Conservation (phyloP, 2,797 vertebrate genomes). For the Capromys pilorides region DNA sequence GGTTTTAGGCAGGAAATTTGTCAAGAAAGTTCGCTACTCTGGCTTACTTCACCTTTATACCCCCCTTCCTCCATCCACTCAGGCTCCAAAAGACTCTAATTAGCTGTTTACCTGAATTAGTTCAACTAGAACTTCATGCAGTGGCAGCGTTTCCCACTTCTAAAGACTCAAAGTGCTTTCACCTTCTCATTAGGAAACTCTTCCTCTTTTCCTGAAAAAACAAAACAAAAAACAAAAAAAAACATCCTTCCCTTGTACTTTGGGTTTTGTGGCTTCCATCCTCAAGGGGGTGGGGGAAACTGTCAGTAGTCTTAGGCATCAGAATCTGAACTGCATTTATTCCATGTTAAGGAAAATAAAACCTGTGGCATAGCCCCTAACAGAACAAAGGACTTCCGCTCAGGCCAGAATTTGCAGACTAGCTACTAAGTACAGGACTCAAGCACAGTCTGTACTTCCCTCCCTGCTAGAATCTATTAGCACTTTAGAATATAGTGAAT, state of each 20-base stretch:
- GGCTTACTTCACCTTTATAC: constrained; percentile 59
- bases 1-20: constrained; percentile 62
- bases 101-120: constrained; percentile 68
- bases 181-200: not conserved
- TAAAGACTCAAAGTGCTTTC: not conserved
- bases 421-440: not conserved
- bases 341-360: constrained; percentile 47
- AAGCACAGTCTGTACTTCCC: not conserved
- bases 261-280: not conserved
- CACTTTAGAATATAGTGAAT: not conserved
- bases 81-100: constrained; percentile 63
- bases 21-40: constrained; percentile 68
- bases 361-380: not conserved
- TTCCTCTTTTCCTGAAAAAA: constrained; percentile 50
- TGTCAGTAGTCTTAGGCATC: not conserved
- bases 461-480: not conserved
- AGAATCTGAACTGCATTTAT: constrained; percentile 40
- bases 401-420: not conserved
- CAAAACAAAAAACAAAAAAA: too few relatives aligned
- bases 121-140: constrained; percentile 51
- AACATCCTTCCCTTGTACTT: not conserved
- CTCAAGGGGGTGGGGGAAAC: not conserved
- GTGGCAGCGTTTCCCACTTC: not conserved
- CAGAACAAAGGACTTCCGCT: constrained; percentile 27
- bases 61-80: constrained; percentile 55